These are phyloP conservation scores for Habropoda laboriosa DNA, from an alignment of 1,140 invertebrate species.

Conservation along the genomic window DNA sequence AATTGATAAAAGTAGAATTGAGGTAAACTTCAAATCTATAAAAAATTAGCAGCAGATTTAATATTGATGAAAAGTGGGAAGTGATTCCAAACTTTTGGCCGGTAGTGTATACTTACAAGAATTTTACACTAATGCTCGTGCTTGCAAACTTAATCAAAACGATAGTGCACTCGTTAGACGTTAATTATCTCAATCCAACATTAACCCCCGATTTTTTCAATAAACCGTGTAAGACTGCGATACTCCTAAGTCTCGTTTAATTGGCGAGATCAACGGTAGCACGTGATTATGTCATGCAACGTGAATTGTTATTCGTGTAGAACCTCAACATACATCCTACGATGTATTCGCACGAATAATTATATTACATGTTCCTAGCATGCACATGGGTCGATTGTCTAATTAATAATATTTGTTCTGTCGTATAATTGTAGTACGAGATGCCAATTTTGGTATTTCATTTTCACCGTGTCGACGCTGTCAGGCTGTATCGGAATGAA, in stretches of 20 bases:
- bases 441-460: background rate
- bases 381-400: background rate
- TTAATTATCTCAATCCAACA: background rate
- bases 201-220: background rate
- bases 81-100: no score
- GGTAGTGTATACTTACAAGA: no score
- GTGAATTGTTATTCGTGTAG: background rate
- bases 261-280: background rate
- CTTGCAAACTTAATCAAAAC: background rate
- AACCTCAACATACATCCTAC: background rate
- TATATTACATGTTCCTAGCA: background rate
- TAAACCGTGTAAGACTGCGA: background rate
- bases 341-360: slow-evolving; percentile 4
- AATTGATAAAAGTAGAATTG: no score
- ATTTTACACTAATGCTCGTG: background rate
- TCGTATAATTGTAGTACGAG: background rate
- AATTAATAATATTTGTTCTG: slow-evolving; percentile 6
- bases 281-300: background rate
- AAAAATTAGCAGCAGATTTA: no score
- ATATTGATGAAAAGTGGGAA: no score
- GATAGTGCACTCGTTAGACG: background rate
- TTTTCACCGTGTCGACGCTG: background rate
- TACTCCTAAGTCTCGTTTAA: background rate
- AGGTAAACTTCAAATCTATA: no score
- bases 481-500: no score